Percentiles rank a stretch among this genome's conserved stretches.
These are phyloP conservation scores for Lethrus apterus DNA, from an alignment of 1,140 invertebrate species.

Conservation along the genomic window DNA sequence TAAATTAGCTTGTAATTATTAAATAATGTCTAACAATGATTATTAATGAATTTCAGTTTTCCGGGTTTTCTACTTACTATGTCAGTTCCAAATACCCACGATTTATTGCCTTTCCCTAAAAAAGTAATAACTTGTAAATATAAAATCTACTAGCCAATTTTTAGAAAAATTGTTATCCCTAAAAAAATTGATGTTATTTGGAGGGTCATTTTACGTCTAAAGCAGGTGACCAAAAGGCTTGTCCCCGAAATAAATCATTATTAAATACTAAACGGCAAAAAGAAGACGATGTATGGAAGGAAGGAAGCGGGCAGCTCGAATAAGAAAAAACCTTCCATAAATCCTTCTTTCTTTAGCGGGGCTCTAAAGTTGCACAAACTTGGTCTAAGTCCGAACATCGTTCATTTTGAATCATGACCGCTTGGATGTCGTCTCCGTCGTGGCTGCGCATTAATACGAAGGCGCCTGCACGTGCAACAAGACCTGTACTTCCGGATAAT, in stretches of 20 bases:
- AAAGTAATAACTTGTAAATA: no score
- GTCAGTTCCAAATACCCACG: no score
- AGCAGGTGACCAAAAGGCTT: slow-evolving; percentile 10
- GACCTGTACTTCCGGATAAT: slow-evolving; percentile 7
- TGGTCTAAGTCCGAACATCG: slow-evolving; percentile 40
- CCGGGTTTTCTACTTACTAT: no score
- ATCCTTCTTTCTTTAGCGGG: slow-evolving; percentile 37
- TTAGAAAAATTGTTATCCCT: no score
- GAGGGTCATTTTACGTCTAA: no score
- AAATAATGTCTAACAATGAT: no score
- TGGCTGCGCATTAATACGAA: slow-evolving; percentile 38
- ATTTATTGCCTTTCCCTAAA: no score
- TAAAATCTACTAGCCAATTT: no score
- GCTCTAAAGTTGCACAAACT: slow-evolving; percentile 38
- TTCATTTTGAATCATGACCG: slow-evolving; percentile 40
- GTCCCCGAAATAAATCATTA: slow-evolving; percentile 29
- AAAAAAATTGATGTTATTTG: no score
- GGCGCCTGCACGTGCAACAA: slow-evolving; percentile 18
- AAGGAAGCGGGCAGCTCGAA: slow-evolving; percentile 29
- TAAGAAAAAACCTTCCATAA: slow-evolving; percentile 33
- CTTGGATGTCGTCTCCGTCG: slow-evolving; percentile 32
- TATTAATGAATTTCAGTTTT: no score
- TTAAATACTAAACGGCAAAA: slow-evolving; percentile 36
- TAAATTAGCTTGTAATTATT: no score
- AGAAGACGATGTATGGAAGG: slow-evolving; percentile 34